Base-by-base conservation (phyloP, 2,797 vertebrate genomes). In the Lacerta agilis region DNA sequence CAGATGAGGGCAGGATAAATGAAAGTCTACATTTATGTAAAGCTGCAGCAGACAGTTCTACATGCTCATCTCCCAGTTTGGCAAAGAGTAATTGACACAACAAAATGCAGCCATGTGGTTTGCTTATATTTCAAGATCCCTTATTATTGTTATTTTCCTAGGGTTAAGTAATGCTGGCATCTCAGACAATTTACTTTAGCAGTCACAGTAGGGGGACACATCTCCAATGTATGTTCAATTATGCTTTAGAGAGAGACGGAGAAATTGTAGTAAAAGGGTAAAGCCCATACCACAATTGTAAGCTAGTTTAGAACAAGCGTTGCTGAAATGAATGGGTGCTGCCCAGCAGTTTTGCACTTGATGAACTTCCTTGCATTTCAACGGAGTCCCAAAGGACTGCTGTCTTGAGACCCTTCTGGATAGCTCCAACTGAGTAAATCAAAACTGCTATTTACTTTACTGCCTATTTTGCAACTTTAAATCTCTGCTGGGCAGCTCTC, bases 111-210 rank as follows among this genome's bases (percentile, higher is more conserved):
- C 58, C 91, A 72, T 86, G 92, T 80, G 3, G 2, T 41, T 91
- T 93, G 86, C 89, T 92, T 92, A 82, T 91, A 91, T 95, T 91
- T 87, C 90, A 91, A 92, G 10, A 79, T 92, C 88, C 84, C 72
- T 92, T 86, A 41, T 94, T 88, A 69, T 49, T n/a, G 0, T 88
- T 90, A 85, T 33, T 93, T 90, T 90, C 91, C 84, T 92, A 91
- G 91, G 87, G 91, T 90, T 89, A 88, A 90, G 73, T 33, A 86
- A 83, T 91, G 55, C 13, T 85, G 82, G 89, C 64, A 41, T 79
- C 88, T 92, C 86, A 89, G 84, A 82, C 93, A 90, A 89, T 83
- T 77, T 76, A 87, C 72, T 90, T 91, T 95, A 81, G 43, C 71
- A 81, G 58, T 67, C 86, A 88, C 66, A 64, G 18, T 93, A 55